Base-by-base conservation (phyloP, 2,797 vertebrate species). In the Gallinago stenura region DNA sequence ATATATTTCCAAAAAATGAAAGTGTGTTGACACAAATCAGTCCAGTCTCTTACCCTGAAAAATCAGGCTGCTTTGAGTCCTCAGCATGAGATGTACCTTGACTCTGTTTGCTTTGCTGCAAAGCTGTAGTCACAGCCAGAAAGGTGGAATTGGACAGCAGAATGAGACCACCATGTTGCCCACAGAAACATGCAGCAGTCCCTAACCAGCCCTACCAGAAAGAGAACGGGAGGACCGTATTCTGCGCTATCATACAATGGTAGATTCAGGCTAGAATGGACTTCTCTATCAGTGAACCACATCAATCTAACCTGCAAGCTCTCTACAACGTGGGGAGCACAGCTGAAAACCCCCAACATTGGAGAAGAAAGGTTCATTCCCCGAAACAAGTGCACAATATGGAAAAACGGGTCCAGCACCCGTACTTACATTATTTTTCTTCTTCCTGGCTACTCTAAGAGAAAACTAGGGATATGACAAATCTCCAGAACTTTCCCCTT, bases 161-260 rank as follows among this genome's bases (percentile, higher is more conserved):
- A 81, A 15, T 10, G 57, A 71, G 48, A 53, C 48, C 53, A 51
- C 43, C 19, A 9, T 5, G 41, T 9, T 0, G 1, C 26, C 14
- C 64, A 71, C 37, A 57, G 37, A 77, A 89, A 57, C 37, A 15
- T 8, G 15, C 24, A 51, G 43, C 11, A 17, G 41, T 46, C 48
- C 30, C 71, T 58, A 62, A 51, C 6, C 30, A 48, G 57, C 3
- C 15, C 30, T 25, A 61, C 35, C 16, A 46, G 41, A 66, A 57
- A 26, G 48, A 26, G 26, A 62, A 71, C 12, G 0, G 2, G 37
- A 62, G n/a, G 28, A 56, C 19, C 1, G 0, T 25, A 8, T 64
- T 75, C 51, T 22, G 35, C 35, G 43, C 33, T 57, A 4, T 18
- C 50, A 24, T 7, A 31, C 12, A 15, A 37, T 3, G 7, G 35